These are phyloP conservation scores for Orchestia grillus DNA, from an alignment of 1,140 invertebrate genomes.

Conservation along the genomic window DNA sequence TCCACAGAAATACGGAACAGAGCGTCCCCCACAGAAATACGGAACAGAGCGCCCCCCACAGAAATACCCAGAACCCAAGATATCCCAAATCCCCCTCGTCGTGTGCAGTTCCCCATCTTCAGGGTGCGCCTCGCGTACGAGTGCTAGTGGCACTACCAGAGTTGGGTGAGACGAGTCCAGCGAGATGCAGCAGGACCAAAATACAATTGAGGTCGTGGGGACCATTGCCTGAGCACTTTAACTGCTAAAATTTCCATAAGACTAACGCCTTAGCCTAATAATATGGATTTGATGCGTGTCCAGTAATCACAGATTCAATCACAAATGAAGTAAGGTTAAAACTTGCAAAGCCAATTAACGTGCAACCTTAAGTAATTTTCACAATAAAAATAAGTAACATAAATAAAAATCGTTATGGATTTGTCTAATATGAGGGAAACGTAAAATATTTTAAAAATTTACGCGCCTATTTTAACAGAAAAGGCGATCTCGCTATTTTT, in stretches of 20 bases:
- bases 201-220: neutral
- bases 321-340: neutral
- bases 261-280: neutral
- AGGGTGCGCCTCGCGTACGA: neutral
- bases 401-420: too few species aligned
- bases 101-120: too few species aligned
- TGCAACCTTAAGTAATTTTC: neutral
- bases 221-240: neutral
- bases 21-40: too few species aligned
- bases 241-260: neutral
- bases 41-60: too few species aligned
- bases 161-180: neutral
- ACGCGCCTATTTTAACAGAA: neutral
- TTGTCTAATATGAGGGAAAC: neutral
- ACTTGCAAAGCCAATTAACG: neutral
- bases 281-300: neutral
- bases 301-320: slow-evolving; percentile 8
- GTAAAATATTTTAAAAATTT: neutral
- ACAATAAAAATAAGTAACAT: neutral
- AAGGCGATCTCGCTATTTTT: neutral
- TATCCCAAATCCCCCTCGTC: too few species aligned
- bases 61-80: too few species aligned
- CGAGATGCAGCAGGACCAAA: neutral
- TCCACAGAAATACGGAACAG: too few species aligned
- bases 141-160: neutral